These are phyloP conservation scores for Atta colombica DNA, from an alignment of 1,140 invertebrate genomes.

Conservation along the genomic window DNA sequence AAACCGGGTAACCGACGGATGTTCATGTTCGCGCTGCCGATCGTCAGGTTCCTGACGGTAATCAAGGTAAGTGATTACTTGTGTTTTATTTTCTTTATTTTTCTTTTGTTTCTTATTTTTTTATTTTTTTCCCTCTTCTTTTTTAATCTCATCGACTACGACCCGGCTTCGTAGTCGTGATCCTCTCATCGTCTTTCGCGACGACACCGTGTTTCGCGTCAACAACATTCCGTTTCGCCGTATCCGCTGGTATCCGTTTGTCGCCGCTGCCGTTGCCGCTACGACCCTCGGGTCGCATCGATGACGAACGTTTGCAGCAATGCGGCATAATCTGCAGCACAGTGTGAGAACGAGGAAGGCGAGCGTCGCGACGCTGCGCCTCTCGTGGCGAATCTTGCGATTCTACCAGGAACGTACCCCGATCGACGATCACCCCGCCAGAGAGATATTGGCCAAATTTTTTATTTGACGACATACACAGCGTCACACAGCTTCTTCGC, in stretches of 20 bases:
- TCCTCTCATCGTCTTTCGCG: constrained; percentile 35
- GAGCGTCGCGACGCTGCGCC: constrained; percentile 72
- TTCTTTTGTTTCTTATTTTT: neutral
- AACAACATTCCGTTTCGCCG: neutral
- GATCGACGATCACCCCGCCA: neutral
- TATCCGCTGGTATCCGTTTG: neutral
- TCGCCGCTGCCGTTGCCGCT: neutral
- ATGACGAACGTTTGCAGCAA: constrained; percentile 73
- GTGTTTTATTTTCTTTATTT: neutral
- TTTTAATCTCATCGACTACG: constrained; percentile 2
- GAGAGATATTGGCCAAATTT: neutral
- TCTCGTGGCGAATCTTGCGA: constrained; percentile 65
- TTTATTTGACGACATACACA: too few species aligned
- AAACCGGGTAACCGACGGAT: constrained; percentile 83
- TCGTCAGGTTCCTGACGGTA: neutral
- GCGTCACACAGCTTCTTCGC: neutral
- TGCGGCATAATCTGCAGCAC: constrained; percentile 80
- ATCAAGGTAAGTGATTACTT: constrained; percentile 33
- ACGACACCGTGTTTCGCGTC: constrained; percentile 41
- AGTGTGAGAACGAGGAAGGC: constrained; percentile 62
- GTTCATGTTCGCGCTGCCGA: constrained; percentile 74
- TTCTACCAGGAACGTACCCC: constrained; percentile 30
- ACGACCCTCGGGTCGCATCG: constrained; percentile 39
- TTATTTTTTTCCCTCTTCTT: too few species aligned
- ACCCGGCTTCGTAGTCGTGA: neutral